These are phyloP conservation scores for Hyperoodon ampullatus DNA, from an alignment of 2,113 vertebrate species.

Conservation along the genomic window DNA sequence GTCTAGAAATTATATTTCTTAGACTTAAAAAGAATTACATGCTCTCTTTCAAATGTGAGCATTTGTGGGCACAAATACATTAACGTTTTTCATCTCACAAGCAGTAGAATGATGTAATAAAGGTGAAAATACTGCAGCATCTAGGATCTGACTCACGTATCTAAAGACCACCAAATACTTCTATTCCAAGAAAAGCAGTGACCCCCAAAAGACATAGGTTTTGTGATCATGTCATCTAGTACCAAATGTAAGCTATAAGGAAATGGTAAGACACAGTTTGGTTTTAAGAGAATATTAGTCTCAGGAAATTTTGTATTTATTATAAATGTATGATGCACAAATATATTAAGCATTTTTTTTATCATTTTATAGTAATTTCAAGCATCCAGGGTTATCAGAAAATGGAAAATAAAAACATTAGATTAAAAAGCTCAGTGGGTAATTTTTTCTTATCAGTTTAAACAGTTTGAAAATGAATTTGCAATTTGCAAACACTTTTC, in stretches of 20 bases:
- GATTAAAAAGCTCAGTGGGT: not conserved
- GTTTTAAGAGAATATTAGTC: not conserved
- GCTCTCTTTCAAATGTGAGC: not conserved
- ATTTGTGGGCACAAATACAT: not conserved
- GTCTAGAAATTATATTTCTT: not conserved
- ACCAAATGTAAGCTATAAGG: not conserved
- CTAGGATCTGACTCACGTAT: not conserved
- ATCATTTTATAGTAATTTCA: not conserved
- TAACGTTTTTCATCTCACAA: not conserved
- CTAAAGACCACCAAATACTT: not conserved
- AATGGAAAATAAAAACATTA: not conserved
- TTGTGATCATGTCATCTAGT: not conserved
- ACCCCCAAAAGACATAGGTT: not conserved
- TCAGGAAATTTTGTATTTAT: conserved; percentile 8
- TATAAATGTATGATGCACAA: not conserved
- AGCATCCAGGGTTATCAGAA: not conserved
- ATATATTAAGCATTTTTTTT: not conserved
- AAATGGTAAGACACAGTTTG: not conserved
- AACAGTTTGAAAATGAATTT: not conserved
- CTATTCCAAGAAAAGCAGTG: not conserved
- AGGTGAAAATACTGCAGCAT: not conserved
- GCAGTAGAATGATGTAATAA: not conserved
- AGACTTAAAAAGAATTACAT: not conserved
- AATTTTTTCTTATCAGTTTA: not conserved
- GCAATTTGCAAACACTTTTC: not conserved